Evolutionary conservation across 2,113 vertebrate species (phyloP), one percentile per base, ranked within the genome.

Genomic region (Ameiurus melas): DNA sequence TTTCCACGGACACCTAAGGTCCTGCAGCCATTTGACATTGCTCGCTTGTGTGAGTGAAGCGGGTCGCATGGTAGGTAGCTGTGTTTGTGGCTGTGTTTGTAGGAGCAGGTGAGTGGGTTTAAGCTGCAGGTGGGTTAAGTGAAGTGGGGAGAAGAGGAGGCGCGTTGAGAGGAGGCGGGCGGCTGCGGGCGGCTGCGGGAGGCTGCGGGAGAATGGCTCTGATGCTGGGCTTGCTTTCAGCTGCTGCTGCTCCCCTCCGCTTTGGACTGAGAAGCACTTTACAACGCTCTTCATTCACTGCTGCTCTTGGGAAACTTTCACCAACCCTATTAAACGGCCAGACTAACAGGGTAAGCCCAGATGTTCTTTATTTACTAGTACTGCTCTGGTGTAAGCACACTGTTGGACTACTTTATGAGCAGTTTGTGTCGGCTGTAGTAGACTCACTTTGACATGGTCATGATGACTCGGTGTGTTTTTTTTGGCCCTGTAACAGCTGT

Each of bases 181-280:
- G 66, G 87, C 66, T 4, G 51, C 30, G 68, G 84, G 88, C n/a
- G n/a, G n/a, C n/a, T n/a, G 27, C 16, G 13, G 80, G 47, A 4
- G 66, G 87, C 66, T 4, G 51, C 30, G 68, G 84, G 88, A 93
- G 90, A 2, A 95, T 95, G 94, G 91, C 92, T 90, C 92, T 51
- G 79, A 13, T 94, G 66, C 58, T 95, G 79, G 93, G 94, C 91
- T 92, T 95, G 70, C 90, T 96, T 84, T 94, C 93, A 30, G 91
- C 88, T 47, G 90, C 90, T 66, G 85, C 77, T 51, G 51, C 78
- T 86, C 91, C 92, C 64, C 10, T 94, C 9, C 91, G 92, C 27
- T 87, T 90, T 30, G 86, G 92, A 20, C 77, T 71, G 30, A 92
- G 91, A 86, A 73, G 92, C 86, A 62, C 71, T 87, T 91, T 92